Evolutionary conservation across 2,888 invertebrate species (phyloP).

Genomic region (Halocaridina rubra): DNA sequence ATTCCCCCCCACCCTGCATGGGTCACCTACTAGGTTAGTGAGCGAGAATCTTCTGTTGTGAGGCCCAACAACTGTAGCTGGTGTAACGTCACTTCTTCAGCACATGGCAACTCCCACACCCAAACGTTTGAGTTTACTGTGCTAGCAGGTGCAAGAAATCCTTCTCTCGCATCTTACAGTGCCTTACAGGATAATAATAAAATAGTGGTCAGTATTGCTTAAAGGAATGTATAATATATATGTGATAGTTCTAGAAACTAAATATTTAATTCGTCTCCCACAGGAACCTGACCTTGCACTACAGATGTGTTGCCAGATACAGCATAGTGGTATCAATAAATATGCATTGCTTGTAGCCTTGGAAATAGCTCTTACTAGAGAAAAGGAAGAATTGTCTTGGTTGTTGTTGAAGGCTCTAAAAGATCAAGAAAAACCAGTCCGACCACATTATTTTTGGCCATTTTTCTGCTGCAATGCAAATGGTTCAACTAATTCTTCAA

Average conservation of each 20-base stretch:
- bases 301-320: slow-evolving; percentile 75
- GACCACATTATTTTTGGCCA: slow-evolving; percentile 90
- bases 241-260: neutral
- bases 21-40: too few relatives aligned
- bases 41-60: too few relatives aligned
- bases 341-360: slow-evolving; percentile 76
- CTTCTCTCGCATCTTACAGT: too few relatives aligned
- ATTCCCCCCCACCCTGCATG: too few relatives aligned
- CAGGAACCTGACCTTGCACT: slow-evolving; percentile 68
- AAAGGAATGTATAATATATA: too few relatives aligned
- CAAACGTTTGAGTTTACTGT: too few relatives aligned
- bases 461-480: slow-evolving; percentile 71
- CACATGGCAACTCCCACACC: too few relatives aligned
- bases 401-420: slow-evolving; percentile 77
- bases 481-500: neutral
- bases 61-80: too few relatives aligned
- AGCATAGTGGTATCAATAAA: slow-evolving; percentile 74
- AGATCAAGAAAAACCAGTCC: slow-evolving; percentile 74
- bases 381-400: slow-evolving; percentile 74
- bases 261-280: neutral
- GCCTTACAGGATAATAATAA: too few relatives aligned
- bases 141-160: too few relatives aligned
- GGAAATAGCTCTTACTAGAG: slow-evolving; percentile 70
- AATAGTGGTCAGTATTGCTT: too few relatives aligned
- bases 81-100: too few relatives aligned